Conservation (phyloP, 1,140 invertebrate genomes). For the Cotesia chilonis region DNA sequence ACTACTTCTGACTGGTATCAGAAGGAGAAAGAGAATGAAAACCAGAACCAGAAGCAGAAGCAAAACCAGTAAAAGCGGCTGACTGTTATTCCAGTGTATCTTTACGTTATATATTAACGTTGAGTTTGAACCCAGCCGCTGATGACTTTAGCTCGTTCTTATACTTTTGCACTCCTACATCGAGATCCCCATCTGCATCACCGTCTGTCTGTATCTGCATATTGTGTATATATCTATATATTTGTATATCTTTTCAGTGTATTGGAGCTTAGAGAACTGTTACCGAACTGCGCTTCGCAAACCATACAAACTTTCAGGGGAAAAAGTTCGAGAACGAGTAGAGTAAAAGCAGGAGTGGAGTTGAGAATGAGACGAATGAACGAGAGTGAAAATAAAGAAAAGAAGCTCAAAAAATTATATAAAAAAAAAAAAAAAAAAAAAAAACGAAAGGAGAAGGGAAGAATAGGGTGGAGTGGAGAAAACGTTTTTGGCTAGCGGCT, state of each 20-base stretch:
- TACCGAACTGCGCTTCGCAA: background rate
- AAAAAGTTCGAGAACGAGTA: slow-evolving; percentile 9
- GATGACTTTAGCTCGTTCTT: background rate
- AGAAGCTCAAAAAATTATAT: background rate
- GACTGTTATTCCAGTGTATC: background rate
- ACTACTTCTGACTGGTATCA: too few relatives aligned
- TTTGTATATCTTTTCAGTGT: too few relatives aligned
- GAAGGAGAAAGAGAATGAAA: too few relatives aligned
- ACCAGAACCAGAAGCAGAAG: too few relatives aligned
- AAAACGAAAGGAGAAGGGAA: slow-evolving; percentile 8
- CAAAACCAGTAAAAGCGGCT: too few relatives aligned
- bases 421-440: slow-evolving; percentile 7
- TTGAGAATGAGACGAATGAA: slow-evolving; percentile 6
- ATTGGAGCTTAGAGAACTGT: background rate
- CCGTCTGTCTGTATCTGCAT: too few relatives aligned
- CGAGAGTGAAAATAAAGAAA: background rate
- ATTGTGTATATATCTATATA: too few relatives aligned
- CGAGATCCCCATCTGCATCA: too few relatives aligned
- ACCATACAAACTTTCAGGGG: background rate
- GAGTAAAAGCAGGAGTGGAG: background rate
- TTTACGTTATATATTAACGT: background rate
- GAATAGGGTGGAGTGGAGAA: background rate
- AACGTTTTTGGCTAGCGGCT: slow-evolving; percentile 44
- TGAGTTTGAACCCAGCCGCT: background rate
- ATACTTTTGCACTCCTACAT: too few relatives aligned